phyloP scores from a whole-genome alignment of 2,113 vertebrate species.

The Sminthopsis crassicaudata region DNA sequence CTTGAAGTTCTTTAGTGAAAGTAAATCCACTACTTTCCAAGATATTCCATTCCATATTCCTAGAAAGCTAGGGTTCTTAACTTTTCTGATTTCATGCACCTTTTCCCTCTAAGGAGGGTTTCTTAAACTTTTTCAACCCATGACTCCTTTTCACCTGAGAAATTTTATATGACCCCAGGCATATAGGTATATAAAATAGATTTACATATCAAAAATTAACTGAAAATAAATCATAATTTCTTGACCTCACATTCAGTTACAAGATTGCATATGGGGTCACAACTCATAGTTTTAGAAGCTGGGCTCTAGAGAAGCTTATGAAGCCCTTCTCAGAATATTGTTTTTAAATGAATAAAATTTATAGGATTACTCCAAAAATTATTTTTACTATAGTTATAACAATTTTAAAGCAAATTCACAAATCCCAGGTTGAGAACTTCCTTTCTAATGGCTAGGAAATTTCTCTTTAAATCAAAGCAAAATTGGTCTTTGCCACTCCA shows the following conservation, averaged over 20 bases:
- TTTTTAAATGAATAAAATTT: background rate
- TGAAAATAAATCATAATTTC: too few relatives aligned
- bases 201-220: too few relatives aligned
- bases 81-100: background rate
- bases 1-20: background rate
- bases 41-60: background rate
- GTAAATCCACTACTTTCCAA: background rate
- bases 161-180: too few relatives aligned
- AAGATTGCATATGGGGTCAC: too few relatives aligned
- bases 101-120: background rate
- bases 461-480: background rate
- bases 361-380: background rate
- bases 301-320: background rate
- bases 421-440: background rate
- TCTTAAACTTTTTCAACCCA: too few relatives aligned
- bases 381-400: background rate
- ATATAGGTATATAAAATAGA: too few relatives aligned
- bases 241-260: too few relatives aligned
- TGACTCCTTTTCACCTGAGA: too few relatives aligned
- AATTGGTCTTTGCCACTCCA: background rate
- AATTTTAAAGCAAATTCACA: background rate
- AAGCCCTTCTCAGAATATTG: background rate
- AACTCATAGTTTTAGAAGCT: too few relatives aligned
- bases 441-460: background rate
- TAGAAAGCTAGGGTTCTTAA: background rate